Conservation (phyloP, 2,888 invertebrate genomes). For the Epinotia ramella region DNA sequence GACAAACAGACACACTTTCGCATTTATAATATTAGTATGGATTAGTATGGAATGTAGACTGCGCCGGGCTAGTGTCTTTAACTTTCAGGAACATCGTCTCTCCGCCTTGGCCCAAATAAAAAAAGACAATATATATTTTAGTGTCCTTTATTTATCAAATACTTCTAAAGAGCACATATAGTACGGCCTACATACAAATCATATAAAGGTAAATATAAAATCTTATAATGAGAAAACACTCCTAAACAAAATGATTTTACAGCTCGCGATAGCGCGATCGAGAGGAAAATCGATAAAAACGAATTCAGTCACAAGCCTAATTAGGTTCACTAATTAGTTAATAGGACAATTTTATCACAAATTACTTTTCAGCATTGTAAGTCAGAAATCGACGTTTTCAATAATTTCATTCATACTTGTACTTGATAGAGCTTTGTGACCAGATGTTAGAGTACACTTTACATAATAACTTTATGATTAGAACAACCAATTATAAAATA, state of each 20-base stretch:
- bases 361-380: neutral
- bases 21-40: no score
- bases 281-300: conserved; percentile 4
- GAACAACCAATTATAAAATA: neutral
- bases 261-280: neutral
- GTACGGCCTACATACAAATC: conserved; percentile 23
- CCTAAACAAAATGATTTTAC: conserved; percentile 29
- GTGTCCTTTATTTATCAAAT: conserved; percentile 40
- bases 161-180: conserved; percentile 32
- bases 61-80: no score
- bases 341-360: conserved; percentile 11
- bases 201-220: conserved; percentile 43
- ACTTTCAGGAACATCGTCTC: no score
- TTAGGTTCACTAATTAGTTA: neutral
- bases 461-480: neutral
- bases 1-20: no score
- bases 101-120: neutral
- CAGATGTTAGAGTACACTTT: neutral
- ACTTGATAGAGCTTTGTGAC: conserved; percentile 1
- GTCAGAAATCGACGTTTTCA: neutral
- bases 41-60: no score
- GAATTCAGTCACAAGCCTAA: conserved; percentile 11
- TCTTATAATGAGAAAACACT: conserved; percentile 40
- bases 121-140: neutral
- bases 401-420: neutral